Evolutionary conservation across 2,797 vertebrate genomes (phyloP).

Genomic region (Leucoraja ocellata): DNA sequence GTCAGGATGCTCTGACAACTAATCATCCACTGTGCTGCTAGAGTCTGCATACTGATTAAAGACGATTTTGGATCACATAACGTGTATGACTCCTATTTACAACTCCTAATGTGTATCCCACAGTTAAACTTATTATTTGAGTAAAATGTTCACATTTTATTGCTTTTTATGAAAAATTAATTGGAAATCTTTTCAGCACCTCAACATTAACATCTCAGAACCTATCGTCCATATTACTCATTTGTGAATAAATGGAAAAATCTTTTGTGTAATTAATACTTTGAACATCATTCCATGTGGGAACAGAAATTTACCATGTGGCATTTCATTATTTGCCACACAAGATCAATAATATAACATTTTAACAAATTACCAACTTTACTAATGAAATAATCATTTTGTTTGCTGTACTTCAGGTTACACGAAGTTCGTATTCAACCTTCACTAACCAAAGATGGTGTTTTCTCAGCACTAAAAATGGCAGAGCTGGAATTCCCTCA

Average conservation of each 20-base stretch:
- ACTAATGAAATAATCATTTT: background rate
- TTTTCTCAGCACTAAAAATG: constrained; percentile 98
- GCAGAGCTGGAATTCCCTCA: constrained; percentile 96
- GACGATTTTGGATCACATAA: too few relatives aligned
- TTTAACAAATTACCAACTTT: background rate
- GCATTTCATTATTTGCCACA: background rate
- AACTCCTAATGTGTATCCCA: background rate
- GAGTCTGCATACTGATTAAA: too few relatives aligned
- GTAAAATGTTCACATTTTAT: background rate
- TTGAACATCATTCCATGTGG: too few relatives aligned
- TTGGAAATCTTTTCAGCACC: background rate
- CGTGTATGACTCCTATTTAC: too few relatives aligned
- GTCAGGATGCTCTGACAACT: too few relatives aligned
- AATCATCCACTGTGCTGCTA: too few relatives aligned
- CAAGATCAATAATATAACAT: background rate
- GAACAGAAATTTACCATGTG: too few relatives aligned
- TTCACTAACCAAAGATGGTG: constrained; percentile 95
- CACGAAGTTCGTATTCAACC: constrained; percentile 97
- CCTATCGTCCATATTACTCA: background rate
- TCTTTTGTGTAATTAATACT: background rate
- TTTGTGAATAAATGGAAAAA: background rate
- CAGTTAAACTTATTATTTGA: background rate
- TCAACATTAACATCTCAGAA: background rate
- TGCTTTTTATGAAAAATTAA: background rate
- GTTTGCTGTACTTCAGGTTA: constrained; percentile 61